Conservation (phyloP, 2,888 invertebrate genomes). For the Hyposoter dolosus region DNA sequence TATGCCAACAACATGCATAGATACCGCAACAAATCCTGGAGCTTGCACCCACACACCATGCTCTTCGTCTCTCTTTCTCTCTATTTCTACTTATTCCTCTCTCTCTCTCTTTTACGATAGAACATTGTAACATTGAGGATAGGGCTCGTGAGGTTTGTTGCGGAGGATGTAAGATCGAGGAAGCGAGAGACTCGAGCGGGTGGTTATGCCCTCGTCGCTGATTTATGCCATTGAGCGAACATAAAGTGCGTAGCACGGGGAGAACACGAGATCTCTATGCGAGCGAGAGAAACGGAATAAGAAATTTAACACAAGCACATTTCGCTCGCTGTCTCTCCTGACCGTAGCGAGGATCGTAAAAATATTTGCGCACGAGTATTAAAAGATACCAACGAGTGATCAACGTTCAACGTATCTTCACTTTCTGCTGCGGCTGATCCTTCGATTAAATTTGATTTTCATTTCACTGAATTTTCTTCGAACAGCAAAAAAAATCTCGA, state of each 20-base stretch:
- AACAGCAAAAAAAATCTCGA: neutral
- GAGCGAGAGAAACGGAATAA: constrained; percentile 37
- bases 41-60: constrained; percentile 59
- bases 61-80: constrained; percentile 9
- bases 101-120: constrained; percentile 44
- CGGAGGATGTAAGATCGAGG: constrained; percentile 71
- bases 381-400: constrained; percentile 36
- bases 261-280: constrained; percentile 69
- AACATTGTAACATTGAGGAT: constrained; percentile 59
- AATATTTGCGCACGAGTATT: neutral
- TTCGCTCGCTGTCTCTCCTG: constrained; percentile 24
- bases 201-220: constrained; percentile 75
- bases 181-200: constrained; percentile 71
- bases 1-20: constrained; percentile 62
- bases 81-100: constrained; percentile 17
- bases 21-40: constrained; percentile 65
- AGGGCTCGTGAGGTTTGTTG: constrained; percentile 57
- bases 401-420: constrained; percentile 23
- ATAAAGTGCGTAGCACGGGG: constrained; percentile 78
- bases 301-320: constrained; percentile 47
- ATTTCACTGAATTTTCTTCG: neutral
- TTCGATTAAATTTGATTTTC: neutral
- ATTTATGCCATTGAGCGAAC: constrained; percentile 78
- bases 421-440: neutral
- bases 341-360: neutral